Percentiles rank a stretch among this genome's conserved stretches.
These are phyloP conservation scores for Lordiphosa mommai DNA, from an alignment of 1,140 invertebrate genomes.

Conservation along the genomic window DNA sequence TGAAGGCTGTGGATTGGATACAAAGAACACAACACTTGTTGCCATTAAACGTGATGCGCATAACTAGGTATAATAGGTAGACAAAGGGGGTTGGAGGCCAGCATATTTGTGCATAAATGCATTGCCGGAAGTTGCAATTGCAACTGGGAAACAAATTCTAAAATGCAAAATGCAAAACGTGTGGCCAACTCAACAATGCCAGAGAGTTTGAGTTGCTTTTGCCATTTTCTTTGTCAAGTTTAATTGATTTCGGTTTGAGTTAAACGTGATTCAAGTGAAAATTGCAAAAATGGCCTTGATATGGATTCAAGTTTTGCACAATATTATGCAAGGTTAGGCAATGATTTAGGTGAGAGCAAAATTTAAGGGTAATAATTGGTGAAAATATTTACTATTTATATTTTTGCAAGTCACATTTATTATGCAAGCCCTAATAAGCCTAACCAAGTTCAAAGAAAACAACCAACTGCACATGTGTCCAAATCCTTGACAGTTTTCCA, in stretches of 20 bases:
- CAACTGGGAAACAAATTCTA: slow-evolving; percentile 3
- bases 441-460: not conserved
- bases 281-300: slow-evolving; percentile 6
- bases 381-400: no score
- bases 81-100: no score
- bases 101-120: slow-evolving; percentile 39
- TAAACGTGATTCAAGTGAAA: slow-evolving; percentile 19
- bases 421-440: no score
- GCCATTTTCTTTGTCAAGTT: slow-evolving; percentile 11
- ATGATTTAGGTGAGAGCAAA: no score
- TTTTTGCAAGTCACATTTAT: no score
- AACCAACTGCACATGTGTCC: no score
- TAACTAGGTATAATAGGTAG: slow-evolving; percentile 2
- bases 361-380: no score
- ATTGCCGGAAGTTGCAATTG: slow-evolving; percentile 51
- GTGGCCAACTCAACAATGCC: slow-evolving; percentile 24
- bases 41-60: slow-evolving; percentile 66
- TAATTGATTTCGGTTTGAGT: slow-evolving; percentile 33
- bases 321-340: not conserved
- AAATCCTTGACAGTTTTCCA: not conserved
- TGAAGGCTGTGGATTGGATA: not conserved
- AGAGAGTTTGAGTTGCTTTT: not conserved
- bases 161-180: slow-evolving; percentile 31
- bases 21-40: slow-evolving; percentile 45
- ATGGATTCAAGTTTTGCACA: not conserved